These are phyloP conservation scores for Lepidochrysops patricia DNA, from an alignment of 2,888 invertebrate genomes.

Conservation along the genomic window DNA sequence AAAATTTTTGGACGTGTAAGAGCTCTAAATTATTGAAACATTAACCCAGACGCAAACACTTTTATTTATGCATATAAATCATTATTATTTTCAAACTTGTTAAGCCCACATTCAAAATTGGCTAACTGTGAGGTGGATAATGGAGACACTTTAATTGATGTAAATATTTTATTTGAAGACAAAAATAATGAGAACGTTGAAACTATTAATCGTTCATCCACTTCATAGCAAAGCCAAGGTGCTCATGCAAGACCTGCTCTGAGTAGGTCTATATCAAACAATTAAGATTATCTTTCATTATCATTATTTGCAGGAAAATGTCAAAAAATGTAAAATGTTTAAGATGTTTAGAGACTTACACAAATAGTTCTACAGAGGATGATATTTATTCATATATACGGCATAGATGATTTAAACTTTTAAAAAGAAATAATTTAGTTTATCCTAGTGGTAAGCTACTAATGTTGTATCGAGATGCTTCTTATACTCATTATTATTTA, in stretches of 20 bases:
- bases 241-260: not conserved
- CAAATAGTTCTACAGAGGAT: not conserved
- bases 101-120: slow-evolving; percentile 11
- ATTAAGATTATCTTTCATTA: no score
- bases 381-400: slow-evolving; percentile 15
- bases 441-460: slow-evolving; percentile 12
- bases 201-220: not conserved
- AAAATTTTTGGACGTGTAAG: slow-evolving; percentile 27
- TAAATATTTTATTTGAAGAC: slow-evolving; percentile 11
- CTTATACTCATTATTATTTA: not conserved
- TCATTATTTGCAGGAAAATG: slow-evolving; percentile 18
- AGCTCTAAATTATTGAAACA: slow-evolving; percentile 25
- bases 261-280: not conserved
- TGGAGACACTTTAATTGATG: slow-evolving; percentile 10
- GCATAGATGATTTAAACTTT: slow-evolving; percentile 16
- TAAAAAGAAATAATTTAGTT: slow-evolving; percentile 18
- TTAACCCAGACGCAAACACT: slow-evolving; percentile 24
- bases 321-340: slow-evolving; percentile 15
- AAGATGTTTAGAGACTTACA: slow-evolving; percentile 8
- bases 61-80: slow-evolving; percentile 25
- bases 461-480: not conserved
- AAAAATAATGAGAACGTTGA: not conserved
- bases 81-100: slow-evolving; percentile 19
- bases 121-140: slow-evolving; percentile 7
- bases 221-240: not conserved